Base-by-base conservation (phyloP, 1,140 invertebrate genomes). In the Bursaphelenchus mucronatus region DNA sequence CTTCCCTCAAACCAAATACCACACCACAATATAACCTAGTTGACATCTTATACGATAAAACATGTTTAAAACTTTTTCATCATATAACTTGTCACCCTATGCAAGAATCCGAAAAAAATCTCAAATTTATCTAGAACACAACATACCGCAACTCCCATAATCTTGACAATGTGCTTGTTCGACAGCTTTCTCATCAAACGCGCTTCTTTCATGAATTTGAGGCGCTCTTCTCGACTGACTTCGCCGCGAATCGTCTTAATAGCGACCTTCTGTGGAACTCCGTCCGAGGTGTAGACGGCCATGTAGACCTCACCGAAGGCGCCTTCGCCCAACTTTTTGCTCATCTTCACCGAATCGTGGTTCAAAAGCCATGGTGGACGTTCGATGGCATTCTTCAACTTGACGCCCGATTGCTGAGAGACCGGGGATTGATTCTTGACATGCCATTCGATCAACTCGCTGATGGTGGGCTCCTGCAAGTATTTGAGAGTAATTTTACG, bases 141-240 rank as follows among this genome's bases (percentile, higher is more conserved):
- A 30, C 30, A 30, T 30, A 70, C 70, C 68, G 83, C 83, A 49
- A 83, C 82, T 13, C 83, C 83, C 15, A 83, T 70, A 10, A 84
- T 79, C 10, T 76, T 74, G 8, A 83, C 82, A 55, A 83, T 82
- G 63, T 83, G 82, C 0, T 81, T 76, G 57, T 83, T 78, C 0
- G 19, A n/a, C n/a, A 72, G 56, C 45, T 71, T 71, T 17, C 69
- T 40, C 69, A 71, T 71, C 8, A 69, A 13, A 13, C 69, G 41
- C 5, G 69, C 69, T 53, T 71, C 69, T 49, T 71, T 71, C 67
- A 71, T 70, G 54, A 71, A 71, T 30, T 72, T 64, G 4, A 58
- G 54, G 4, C 68, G 59, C 0, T 56, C 54, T 41, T 64, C 61
- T 1, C 67, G 40, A 3, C 40, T 64, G 21, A 52, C 66, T 52